A percentile compares a stretch with the other conserved stretches of the same genome.
These are phyloP conservation scores for Diloba caeruleocephala DNA, from an alignment of 2,888 invertebrate species.

Conservation along the genomic window DNA sequence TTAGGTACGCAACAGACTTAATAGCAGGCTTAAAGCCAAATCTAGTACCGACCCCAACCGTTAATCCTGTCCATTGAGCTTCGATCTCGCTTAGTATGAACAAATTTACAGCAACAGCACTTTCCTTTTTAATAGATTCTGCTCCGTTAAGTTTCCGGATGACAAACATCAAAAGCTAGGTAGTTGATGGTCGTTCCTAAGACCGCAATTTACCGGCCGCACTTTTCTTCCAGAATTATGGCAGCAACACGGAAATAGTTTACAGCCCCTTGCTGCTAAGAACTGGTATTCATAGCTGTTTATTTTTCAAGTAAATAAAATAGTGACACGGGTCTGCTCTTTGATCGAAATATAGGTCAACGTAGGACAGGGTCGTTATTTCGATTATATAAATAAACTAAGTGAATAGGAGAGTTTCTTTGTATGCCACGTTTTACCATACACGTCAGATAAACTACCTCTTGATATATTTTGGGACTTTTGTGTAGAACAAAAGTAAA, in stretches of 20 bases:
- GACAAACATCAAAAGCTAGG: conserved; percentile 45
- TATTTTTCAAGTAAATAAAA: conserved; percentile 47
- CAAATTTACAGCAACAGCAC: conserved; percentile 11
- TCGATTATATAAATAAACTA: conserved; percentile 42
- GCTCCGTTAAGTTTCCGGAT: conserved; percentile 34
- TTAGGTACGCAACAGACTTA: conserved; percentile 22
- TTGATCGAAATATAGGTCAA: conserved; percentile 56
- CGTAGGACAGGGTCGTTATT: conserved; percentile 43
- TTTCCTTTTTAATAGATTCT: conserved; percentile 37
- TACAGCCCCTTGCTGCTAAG: conserved; percentile 32
- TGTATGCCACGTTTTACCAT: neutral
- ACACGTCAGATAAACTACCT: neutral
- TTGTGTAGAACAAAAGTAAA: no score
- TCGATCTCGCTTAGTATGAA: conserved; percentile 16
- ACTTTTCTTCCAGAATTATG: conserved; percentile 43
- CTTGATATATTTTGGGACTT: neutral
- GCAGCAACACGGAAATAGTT: conserved; percentile 45
- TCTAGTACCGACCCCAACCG: conserved; percentile 23
- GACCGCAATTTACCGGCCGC: conserved; percentile 49
- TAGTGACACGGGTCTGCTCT: conserved; percentile 41
- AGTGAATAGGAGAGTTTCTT: conserved; percentile 24
- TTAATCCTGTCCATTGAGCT: conserved; percentile 20
- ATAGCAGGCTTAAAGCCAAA: conserved; percentile 33
- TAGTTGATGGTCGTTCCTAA: conserved; percentile 33
- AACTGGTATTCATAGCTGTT: conserved; percentile 51